Conservation (phyloP, 2,888 invertebrate species). For the Dicyrtomina minuta region DNA sequence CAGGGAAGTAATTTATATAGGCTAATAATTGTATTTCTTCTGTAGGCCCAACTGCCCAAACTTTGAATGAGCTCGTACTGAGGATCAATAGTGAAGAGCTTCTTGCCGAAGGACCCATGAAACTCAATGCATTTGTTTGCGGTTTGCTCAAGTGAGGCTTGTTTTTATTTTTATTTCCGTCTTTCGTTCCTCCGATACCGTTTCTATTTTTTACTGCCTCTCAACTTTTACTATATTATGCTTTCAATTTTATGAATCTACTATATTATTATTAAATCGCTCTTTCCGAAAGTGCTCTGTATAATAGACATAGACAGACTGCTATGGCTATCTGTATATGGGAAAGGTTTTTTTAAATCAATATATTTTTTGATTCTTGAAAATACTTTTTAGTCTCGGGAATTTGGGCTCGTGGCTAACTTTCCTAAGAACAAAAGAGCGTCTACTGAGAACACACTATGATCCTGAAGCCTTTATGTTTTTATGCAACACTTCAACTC, state of each 20-base stretch:
- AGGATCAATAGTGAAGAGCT: constrained; percentile 80
- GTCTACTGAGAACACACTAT: constrained; percentile 78
- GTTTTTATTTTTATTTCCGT: not conserved
- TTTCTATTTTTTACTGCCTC: constrained; percentile 19
- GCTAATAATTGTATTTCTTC: not conserved
- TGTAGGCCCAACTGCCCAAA: constrained; percentile 74
- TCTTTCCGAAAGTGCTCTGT: too few species aligned
- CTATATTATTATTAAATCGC: too few species aligned
- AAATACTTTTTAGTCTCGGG: constrained; percentile 69
- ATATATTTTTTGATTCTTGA: too few species aligned
- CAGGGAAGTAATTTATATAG: not conserved
- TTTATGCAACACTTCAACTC: constrained; percentile 63
- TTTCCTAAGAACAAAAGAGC: constrained; percentile 79
- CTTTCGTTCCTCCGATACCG: not conserved
- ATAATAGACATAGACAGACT: too few species aligned
- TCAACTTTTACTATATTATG: not conserved
- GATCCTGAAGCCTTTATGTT: constrained; percentile 71
- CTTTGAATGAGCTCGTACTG: constrained; percentile 78
- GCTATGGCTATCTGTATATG: too few species aligned
- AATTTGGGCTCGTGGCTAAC: constrained; percentile 90
- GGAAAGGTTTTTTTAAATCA: too few species aligned
- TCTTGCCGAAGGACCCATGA: constrained; percentile 78
- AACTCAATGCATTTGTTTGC: constrained; percentile 85
- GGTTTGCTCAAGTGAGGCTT: constrained; percentile 76
- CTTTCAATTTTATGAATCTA: too few species aligned